These are phyloP conservation scores for Eospalax fontanierii DNA, from an alignment of 2,797 vertebrate species.

Conservation along the genomic window DNA sequence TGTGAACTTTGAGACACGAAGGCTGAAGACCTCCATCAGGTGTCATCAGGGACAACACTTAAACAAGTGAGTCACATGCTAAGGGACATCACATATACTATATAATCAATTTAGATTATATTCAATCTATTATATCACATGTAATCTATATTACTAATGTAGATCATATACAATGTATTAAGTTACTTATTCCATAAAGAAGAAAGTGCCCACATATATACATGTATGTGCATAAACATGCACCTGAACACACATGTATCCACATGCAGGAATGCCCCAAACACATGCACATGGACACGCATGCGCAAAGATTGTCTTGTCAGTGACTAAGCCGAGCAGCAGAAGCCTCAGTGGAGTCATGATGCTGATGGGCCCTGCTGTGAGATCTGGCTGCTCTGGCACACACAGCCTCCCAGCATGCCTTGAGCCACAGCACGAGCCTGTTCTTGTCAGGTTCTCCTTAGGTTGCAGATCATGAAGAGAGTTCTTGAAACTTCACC, in stretches of 20 bases:
- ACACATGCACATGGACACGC: not conserved
- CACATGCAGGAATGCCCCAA: not conserved
- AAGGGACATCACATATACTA: not conserved
- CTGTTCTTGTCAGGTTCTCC: no score
- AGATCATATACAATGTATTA: not conserved
- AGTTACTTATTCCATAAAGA: slow-evolving; percentile 15
- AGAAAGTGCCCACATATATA: not conserved
- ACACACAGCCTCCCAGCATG: not conserved
- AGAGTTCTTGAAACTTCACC: not conserved
- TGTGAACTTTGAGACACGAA: no score
- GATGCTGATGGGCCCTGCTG: not conserved
- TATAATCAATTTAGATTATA: no score
- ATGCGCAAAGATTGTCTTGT: not conserved
- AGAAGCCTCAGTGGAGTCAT: not conserved
- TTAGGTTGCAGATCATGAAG: not conserved
- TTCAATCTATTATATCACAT: no score
- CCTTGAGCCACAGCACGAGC: not conserved
- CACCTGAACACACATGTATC: not conserved
- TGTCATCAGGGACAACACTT: not conserved
- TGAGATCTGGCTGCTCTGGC: slow-evolving; percentile 8
- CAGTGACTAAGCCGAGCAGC: not conserved
- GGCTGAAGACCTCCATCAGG: not conserved
- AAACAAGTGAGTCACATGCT: not conserved
- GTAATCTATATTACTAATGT: no score
- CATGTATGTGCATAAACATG: not conserved